Evolutionary conservation across 2,113 vertebrate species (phyloP).

Genomic region (Pardalotus punctatus): DNA sequence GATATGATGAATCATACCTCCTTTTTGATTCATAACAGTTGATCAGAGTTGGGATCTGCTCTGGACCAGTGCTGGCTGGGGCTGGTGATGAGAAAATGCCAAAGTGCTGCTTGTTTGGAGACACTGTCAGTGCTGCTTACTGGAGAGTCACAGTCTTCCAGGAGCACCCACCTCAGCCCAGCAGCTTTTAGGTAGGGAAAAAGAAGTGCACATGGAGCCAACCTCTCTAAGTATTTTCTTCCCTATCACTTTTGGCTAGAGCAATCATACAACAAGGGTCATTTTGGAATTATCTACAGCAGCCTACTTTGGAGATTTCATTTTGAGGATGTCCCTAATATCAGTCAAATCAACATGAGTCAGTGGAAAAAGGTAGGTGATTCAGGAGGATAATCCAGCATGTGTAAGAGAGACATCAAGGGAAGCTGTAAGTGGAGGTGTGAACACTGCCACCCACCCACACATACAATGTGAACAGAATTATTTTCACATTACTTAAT

Average conservation of each 20-base stretch:
- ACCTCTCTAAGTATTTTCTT: not conserved
- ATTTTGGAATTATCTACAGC: not conserved
- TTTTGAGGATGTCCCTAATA: not conserved
- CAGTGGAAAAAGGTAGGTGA: not conserved
- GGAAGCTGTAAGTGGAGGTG: not conserved
- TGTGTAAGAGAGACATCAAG: not conserved
- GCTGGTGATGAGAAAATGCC: constrained; percentile 82
- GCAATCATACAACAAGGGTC: not conserved
- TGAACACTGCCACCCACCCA: constrained; percentile 4
- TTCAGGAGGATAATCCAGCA: not conserved
- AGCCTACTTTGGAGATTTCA: not conserved
- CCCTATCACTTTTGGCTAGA: not conserved
- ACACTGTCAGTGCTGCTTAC: constrained; percentile 79
- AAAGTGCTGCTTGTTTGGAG: constrained; percentile 76
- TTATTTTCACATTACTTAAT: constrained; percentile 10
- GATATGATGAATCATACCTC: not conserved
- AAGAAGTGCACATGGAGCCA: not conserved
- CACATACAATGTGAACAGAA: not conserved
- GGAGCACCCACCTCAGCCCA: constrained; percentile 74
- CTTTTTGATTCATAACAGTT: not conserved
- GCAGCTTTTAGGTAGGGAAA: constrained; percentile 60
- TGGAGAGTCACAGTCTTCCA: constrained; percentile 74
- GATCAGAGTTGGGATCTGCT: constrained; percentile 78
- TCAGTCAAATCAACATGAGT: not conserved
- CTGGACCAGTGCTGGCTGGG: constrained; percentile 72